These are phyloP conservation scores for Peromyscus polionotus DNA, from an alignment of 2,113 vertebrate species.

Conservation along the genomic window DNA sequence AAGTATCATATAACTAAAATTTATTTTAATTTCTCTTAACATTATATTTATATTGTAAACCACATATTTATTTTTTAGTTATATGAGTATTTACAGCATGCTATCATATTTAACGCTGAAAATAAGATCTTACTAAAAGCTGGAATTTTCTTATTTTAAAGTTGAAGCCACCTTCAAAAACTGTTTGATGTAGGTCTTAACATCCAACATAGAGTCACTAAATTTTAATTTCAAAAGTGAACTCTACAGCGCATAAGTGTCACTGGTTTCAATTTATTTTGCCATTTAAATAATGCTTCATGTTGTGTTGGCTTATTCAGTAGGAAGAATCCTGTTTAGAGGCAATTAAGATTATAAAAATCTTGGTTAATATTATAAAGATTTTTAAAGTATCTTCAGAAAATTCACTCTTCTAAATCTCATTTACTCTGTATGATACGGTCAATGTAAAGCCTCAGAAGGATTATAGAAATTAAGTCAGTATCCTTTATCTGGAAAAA, in stretches of 20 bases:
- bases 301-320: not conserved
- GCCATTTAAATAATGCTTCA: not conserved
- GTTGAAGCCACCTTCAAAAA: not conserved
- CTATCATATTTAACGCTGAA: conserved; percentile 46
- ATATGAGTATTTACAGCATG: not conserved
- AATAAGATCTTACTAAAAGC: conserved; percentile 38
- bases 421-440: not conserved
- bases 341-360: conserved; percentile 48
- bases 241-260: not conserved
- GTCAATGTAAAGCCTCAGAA: conserved; percentile 38
- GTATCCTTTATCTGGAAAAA: conserved; percentile 23
- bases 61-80: not conserved
- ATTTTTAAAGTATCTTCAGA: not conserved
- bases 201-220: conserved; percentile 34
- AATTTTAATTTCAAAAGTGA: conserved; percentile 58
- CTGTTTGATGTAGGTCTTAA: conserved; percentile 24
- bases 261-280: not conserved
- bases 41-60: conserved; percentile 58
- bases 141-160: conserved; percentile 40
- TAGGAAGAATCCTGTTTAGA: conserved; percentile 43
- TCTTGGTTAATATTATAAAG: conserved; percentile 37
- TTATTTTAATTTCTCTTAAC: conserved; percentile 78
- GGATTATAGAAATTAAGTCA: conserved; percentile 1
- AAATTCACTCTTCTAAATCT: conserved; percentile 30
- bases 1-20: conserved; percentile 73